Evolutionary conservation across 2,113 vertebrate species (phyloP).

Genomic region (Sylvia atricapilla): DNA sequence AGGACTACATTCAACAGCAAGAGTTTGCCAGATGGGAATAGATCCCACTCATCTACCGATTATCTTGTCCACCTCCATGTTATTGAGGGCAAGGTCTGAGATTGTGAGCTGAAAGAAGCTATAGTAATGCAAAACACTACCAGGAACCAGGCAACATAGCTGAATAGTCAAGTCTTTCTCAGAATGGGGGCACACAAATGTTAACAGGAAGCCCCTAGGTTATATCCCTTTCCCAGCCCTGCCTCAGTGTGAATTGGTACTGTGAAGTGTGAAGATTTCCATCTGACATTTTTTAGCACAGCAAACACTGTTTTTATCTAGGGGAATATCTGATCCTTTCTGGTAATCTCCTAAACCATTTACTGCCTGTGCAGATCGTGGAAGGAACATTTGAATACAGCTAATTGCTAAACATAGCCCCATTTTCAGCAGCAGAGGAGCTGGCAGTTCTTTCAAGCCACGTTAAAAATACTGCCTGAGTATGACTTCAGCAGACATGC

Average conservation of each 20-base stretch:
- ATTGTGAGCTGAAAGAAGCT: neutral
- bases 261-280: neutral
- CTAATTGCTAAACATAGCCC: constrained; percentile 34
- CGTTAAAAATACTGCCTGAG: constrained; percentile 28
- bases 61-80: neutral
- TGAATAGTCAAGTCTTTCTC: neutral
- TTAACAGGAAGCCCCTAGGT: neutral
- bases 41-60: neutral
- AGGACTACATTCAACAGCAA: neutral
- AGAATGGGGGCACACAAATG: neutral
- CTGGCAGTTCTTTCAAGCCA: constrained; percentile 12
- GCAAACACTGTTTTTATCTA: neutral
- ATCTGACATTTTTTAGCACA: neutral
- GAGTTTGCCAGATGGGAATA: neutral
- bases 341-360: neutral
- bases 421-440: constrained; percentile 19
- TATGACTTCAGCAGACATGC: constrained; percentile 15
- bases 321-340: neutral
- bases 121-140: neutral
- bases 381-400: constrained; percentile 1
- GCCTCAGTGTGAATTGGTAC: neutral
- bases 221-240: neutral
- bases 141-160: neutral
- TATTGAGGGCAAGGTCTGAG: neutral
- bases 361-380: neutral